Evolutionary conservation across 2,113 vertebrate genomes (phyloP).

Genomic region (Phyllopteryx taeniolatus): DNA sequence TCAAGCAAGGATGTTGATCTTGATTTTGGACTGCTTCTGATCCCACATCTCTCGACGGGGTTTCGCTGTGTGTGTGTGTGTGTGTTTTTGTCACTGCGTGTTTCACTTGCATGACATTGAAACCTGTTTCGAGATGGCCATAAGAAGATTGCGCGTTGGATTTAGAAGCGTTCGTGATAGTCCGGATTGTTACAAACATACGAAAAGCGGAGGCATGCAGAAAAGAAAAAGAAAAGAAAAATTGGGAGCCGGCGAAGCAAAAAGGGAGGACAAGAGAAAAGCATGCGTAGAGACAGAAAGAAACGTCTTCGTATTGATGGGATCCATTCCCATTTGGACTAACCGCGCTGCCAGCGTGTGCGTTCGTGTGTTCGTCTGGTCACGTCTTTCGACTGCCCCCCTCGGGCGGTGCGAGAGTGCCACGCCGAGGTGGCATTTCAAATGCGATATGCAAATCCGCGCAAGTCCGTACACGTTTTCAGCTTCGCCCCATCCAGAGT

Average conservation of each 20-base stretch:
- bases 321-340: constrained; percentile 54
- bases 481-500: too few relatives aligned
- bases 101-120: constrained; percentile 39
- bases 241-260: constrained; percentile 5
- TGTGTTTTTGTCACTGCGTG: constrained; percentile 13
- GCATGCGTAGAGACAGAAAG: not conserved
- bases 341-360: constrained; percentile 32
- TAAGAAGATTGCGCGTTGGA: constrained; percentile 60
- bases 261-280: constrained; percentile 8
- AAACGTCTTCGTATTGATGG: constrained; percentile 59
- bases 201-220: not conserved
- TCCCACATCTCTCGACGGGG: constrained; percentile 10
- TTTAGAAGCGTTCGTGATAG: constrained; percentile 57
- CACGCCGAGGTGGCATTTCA: not conserved
- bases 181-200: constrained; percentile 7
- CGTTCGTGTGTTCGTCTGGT: constrained; percentile 10
- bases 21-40: constrained; percentile 35
- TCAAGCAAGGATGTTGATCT: constrained; percentile 32
- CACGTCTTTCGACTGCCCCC: not conserved
- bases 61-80: constrained; percentile 18
- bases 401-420: not conserved
- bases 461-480: too few relatives aligned
- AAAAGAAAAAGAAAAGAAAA: constrained; percentile 8
- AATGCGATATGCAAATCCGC: not conserved
- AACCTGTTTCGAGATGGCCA: constrained; percentile 62